Evolutionary conservation across 2,113 vertebrate genomes (phyloP).

Genomic region (Ctenomys sociabilis): DNA sequence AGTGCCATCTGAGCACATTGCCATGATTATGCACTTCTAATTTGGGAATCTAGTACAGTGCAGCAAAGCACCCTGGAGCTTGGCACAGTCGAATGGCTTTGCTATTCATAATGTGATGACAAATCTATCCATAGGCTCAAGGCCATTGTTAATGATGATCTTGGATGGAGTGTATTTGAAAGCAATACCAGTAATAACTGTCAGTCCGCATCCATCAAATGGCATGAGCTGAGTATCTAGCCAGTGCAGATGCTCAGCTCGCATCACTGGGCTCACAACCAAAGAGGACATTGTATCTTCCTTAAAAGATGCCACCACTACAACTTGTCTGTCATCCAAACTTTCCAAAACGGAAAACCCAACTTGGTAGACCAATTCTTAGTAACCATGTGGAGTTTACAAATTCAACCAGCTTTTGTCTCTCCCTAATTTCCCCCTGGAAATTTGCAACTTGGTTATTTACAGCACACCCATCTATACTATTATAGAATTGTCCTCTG

Average conservation of each 20-base stretch:
- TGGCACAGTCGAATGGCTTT: conserved; percentile 55
- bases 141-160: conserved; percentile 40
- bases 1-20: conserved; percentile 54
- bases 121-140: conserved; percentile 36
- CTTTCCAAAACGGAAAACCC: not conserved
- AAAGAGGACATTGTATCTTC: not conserved
- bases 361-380: not conserved
- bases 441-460: not conserved
- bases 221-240: not conserved
- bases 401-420: not conserved
- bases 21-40: conserved; percentile 15
- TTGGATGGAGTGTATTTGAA: conserved; percentile 24
- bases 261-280: not conserved
- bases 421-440: not conserved
- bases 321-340: not conserved
- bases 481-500: not conserved
- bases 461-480: not conserved
- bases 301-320: not conserved
- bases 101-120: conserved; percentile 46
- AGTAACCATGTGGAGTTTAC: not conserved
- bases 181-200: conserved; percentile 43
- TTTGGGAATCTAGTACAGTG: conserved; percentile 43
- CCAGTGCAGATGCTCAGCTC: not conserved
- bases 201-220: not conserved
- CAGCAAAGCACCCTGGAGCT: not conserved